Evolutionary conservation across 2,113 vertebrate species (phyloP).

Genomic region (human): DNA sequence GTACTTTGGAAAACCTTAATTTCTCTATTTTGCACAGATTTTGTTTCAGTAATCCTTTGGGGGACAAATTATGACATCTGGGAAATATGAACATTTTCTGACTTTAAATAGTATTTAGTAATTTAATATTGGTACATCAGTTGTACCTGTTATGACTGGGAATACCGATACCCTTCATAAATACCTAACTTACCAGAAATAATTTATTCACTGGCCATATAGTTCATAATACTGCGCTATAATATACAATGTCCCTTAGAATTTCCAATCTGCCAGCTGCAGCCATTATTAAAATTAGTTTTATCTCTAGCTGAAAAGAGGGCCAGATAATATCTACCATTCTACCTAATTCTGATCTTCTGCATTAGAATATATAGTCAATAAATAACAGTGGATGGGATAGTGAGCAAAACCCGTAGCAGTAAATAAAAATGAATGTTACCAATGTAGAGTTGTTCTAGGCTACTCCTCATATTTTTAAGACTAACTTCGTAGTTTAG

Average conservation of each 20-base stretch:
- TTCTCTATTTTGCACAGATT: slow-evolving; percentile 24
- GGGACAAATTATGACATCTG: not conserved
- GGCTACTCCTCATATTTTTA: not conserved
- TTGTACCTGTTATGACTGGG: not conserved
- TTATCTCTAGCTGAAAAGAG: not conserved
- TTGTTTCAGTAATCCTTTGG: slow-evolving; percentile 39
- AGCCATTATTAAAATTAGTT: not conserved
- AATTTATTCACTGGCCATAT: not conserved
- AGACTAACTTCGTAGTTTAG: not conserved
- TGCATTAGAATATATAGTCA: not conserved
- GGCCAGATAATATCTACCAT: not conserved
- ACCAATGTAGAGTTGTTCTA: not conserved
- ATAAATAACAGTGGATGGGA: not conserved
- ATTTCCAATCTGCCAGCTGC: not conserved
- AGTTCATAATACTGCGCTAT: not conserved
- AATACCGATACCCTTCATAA: not conserved
- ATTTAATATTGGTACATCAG: not conserved
- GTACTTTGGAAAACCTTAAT: not conserved
- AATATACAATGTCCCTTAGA: not conserved
- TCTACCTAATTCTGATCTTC: not conserved
- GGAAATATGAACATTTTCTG: slow-evolving; percentile 37
- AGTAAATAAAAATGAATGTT: not conserved
- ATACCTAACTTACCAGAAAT: not conserved
- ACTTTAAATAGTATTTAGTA: slow-evolving; percentile 19
- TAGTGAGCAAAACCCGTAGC: not conserved